These are phyloP conservation scores for Neolamprologus multifasciatus DNA, from an alignment of 2,797 vertebrate genomes.

Conservation along the genomic window DNA sequence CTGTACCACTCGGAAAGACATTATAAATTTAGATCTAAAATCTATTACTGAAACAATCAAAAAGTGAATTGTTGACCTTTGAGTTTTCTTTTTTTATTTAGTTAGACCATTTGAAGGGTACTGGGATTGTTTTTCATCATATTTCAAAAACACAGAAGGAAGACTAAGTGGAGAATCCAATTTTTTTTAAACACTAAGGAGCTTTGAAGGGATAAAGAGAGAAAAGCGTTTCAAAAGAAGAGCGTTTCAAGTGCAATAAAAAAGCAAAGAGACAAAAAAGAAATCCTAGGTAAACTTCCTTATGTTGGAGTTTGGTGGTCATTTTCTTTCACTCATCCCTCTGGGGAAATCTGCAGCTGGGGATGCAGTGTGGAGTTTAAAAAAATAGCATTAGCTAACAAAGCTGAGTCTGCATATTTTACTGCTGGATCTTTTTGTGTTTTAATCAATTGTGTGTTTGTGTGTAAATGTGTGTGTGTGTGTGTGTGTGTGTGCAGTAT, in stretches of 20 bases:
- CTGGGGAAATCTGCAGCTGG: slow-evolving; percentile 57
- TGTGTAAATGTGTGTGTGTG: not conserved
- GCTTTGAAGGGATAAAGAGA: slow-evolving; percentile 12
- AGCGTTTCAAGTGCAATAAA: not conserved
- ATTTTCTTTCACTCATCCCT: slow-evolving; percentile 34
- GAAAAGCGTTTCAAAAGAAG: not conserved
- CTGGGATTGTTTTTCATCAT: not conserved
- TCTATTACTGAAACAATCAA: not conserved
- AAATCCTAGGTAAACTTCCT: not conserved
- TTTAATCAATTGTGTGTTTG: slow-evolving; percentile 11
- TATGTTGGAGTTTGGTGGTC: not conserved
- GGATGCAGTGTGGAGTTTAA: slow-evolving; percentile 31
- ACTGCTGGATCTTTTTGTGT: slow-evolving; percentile 27
- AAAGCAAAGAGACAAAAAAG: not conserved
- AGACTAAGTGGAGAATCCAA: not conserved
- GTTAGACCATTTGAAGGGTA: not conserved
- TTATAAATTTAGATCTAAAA: not conserved
- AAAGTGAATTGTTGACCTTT: not conserved
- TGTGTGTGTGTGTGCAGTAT: not conserved
- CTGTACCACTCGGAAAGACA: not conserved
- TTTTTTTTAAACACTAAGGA: not conserved
- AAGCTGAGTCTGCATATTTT: slow-evolving; percentile 59
- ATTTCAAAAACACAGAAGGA: not conserved
- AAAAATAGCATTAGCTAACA: slow-evolving; percentile 60
- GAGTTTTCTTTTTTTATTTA: not conserved